phyloP scores from a whole-genome alignment of 2,888 invertebrate species.

The Himalopsyche tibetana region DNA sequence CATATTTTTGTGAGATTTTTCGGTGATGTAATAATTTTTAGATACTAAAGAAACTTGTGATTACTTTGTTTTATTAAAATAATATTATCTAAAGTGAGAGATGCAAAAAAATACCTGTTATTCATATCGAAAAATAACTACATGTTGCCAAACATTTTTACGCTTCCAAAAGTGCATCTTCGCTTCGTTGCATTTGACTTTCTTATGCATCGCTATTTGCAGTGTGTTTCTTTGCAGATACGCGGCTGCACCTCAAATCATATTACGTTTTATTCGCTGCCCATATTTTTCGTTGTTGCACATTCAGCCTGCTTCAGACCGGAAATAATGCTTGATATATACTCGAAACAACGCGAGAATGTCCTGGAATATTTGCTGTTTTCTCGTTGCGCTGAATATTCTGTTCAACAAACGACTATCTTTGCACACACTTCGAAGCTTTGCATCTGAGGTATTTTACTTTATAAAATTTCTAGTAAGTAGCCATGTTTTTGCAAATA shows the following conservation, averaged over 20 bases:
- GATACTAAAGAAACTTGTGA: too few species aligned
- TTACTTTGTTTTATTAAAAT: too few species aligned
- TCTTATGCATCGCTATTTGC: slow-evolving; percentile 27
- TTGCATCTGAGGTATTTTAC: not conserved
- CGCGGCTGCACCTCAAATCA: slow-evolving; percentile 52
- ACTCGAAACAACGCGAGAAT: slow-evolving; percentile 46
- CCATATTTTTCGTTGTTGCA: slow-evolving; percentile 54
- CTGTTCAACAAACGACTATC: not conserved
- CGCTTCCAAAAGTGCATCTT: not conserved
- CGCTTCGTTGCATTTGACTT: slow-evolving; percentile 6
- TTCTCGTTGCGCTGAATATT: slow-evolving; percentile 20
- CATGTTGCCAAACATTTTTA: not conserved
- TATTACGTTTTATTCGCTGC: slow-evolving; percentile 55
- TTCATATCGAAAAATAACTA: too few species aligned
- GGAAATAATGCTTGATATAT: slow-evolving; percentile 61
- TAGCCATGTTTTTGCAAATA: not conserved
- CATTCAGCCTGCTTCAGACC: slow-evolving; percentile 49
- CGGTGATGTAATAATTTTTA: too few species aligned
- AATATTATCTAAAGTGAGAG: too few species aligned
- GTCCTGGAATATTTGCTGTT: slow-evolving; percentile 25
- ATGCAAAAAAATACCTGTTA: too few species aligned
- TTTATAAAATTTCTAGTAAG: not conserved
- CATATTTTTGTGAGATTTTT: too few species aligned
- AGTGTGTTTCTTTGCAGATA: slow-evolving; percentile 49
- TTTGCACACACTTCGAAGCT: not conserved